These are phyloP conservation scores for Drosophila teissieri DNA, from an alignment of 1,140 invertebrate species.

Conservation along the genomic window DNA sequence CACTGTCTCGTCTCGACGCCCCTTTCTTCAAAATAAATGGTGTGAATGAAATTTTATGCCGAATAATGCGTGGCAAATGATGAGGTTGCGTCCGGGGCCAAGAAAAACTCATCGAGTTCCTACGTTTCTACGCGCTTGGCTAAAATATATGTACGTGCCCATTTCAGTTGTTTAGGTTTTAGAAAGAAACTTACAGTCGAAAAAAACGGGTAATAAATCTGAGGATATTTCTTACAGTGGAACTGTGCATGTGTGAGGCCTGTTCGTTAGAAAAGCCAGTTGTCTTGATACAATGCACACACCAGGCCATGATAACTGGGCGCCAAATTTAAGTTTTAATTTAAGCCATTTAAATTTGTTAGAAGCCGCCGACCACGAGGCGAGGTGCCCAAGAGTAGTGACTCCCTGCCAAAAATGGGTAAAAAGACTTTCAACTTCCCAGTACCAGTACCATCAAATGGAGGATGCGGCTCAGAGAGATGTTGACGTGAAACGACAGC, in stretches of 20 bases:
- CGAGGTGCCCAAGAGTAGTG: conserved; percentile 20
- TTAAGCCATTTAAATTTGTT: conserved; percentile 72
- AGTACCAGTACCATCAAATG: conserved; percentile 38
- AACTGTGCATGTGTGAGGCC: conserved; percentile 13
- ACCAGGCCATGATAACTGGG: conserved; percentile 61
- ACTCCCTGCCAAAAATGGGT: conserved; percentile 47
- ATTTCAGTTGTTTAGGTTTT: conserved; percentile 72
- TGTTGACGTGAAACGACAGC: conserved; percentile 65
- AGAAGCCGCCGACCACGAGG: conserved; percentile 49
- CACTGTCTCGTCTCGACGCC: conserved; percentile 5
- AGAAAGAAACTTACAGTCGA: conserved; percentile 19
- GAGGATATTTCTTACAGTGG: background rate
- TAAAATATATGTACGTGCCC: conserved; percentile 66
- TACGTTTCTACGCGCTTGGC: conserved; percentile 50
- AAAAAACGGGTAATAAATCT: conserved; percentile 21
- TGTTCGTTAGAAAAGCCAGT: conserved; percentile 23
- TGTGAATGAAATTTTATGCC: conserved; percentile 82
- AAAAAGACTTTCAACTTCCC: conserved; percentile 38
- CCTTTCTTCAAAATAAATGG: conserved; percentile 67
- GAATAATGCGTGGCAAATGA: conserved; percentile 81
- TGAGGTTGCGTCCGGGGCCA: conserved; percentile 60
- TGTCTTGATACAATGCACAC: conserved; percentile 64
- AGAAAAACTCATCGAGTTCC: conserved; percentile 11
- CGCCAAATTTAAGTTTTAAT: conserved; percentile 76
- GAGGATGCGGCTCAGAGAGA: conserved; percentile 48